Evolutionary conservation across 2,888 invertebrate species (phyloP), one percentile per base, ranked within the genome.

Genomic region (Drosophila tripunctata): DNA sequence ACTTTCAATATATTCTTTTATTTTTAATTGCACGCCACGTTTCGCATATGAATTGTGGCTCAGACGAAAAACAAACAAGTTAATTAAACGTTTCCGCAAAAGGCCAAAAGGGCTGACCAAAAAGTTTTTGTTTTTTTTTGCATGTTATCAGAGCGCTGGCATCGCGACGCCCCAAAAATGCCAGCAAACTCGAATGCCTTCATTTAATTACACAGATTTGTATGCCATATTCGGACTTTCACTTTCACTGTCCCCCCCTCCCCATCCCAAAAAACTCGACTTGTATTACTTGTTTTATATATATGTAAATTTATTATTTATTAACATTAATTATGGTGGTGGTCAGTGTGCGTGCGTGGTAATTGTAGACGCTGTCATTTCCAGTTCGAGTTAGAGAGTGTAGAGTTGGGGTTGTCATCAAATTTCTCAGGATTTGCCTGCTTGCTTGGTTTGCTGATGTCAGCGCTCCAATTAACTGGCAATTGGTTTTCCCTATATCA

Each of bases 251-350:
- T n/a, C n/a, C n/a, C n/a, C n/a, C n/a, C n/a, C n/a, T n/a, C n/a
- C n/a, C n/a, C 65, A 41, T 68, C 27, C 10, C 27, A 10, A 27
- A 27, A 27, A 65, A 45, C 45, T 65, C 67, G 71, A 66, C 78
- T 72, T 67, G 66, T 66, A 77, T 87, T 84, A 75, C 81, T 83
- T 65, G 54, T 27, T 27, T 10, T 27, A 8, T 10, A 63, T 75
- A 56, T 83, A 84, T 84, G 83, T 84, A 86, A 84, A 84, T 84
- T 84, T 84, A 83, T 86, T 83, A 83, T 83, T 83, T 83, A 84
- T 84, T 84, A 84, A 67, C 87, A 86, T 86, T 86, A 84, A 84
- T 84, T 84, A 84, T 84, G 84, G 78, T 84, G 84, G 78, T 71
- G 81, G 67, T 74, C 80, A 74, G 67, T 52, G 40, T 67, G 58